Evolutionary conservation across 2,797 vertebrate species (phyloP).

Genomic region (Cynopterus sphinx): DNA sequence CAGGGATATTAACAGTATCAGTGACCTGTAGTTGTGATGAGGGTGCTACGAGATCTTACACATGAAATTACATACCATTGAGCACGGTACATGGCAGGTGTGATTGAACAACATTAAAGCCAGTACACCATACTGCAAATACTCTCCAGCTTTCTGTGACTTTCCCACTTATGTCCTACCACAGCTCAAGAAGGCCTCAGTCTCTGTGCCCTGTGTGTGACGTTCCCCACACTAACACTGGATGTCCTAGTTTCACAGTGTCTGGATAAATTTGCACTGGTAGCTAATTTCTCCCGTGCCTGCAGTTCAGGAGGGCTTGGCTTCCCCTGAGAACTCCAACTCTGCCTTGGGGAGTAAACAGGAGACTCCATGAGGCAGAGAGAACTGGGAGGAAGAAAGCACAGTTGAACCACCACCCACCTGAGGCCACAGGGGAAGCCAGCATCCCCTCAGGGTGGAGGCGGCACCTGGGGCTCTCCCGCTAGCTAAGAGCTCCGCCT

Average conservation of each 20-base stretch:
- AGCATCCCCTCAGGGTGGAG: background rate
- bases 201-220: background rate
- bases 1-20: background rate
- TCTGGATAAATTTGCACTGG: background rate
- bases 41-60: background rate
- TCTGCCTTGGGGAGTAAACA: background rate
- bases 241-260: background rate
- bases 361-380: background rate
- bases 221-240: background rate
- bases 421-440: background rate
- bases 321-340: background rate
- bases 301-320: background rate
- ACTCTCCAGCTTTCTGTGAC: background rate
- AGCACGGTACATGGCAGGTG: background rate
- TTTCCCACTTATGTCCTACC: background rate
- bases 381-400: background rate
- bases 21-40: background rate
- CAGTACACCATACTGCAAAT: fast-evolving
- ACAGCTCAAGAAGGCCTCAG: background rate
- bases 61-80: no score
- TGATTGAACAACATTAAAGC: background rate
- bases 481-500: background rate
- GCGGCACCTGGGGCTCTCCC: fast-evolving
- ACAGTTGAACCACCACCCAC: background rate
- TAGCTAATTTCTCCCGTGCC: background rate